A percentile compares a stretch with the other conserved stretches of the same genome.
Evolutionary conservation across 2,888 invertebrate genomes (phyloP).

Genomic region (Ariolimax columbianus): DNA sequence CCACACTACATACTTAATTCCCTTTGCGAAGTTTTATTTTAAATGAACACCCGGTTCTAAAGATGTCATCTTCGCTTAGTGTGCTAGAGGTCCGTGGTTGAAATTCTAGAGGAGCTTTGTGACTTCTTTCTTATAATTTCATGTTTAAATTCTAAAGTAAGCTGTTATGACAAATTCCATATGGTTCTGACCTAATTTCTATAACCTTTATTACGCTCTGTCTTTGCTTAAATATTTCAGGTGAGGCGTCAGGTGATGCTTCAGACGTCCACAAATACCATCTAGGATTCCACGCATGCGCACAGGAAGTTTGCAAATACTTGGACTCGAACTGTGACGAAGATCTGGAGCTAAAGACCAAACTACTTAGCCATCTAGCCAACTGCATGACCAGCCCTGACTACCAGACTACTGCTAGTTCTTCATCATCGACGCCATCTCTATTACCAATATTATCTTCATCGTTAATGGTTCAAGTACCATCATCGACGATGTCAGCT

Average conservation of each 20-base stretch:
- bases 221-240: neutral
- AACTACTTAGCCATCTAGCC: conserved; percentile 71
- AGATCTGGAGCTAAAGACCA: conserved; percentile 65
- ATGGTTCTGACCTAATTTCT: no score
- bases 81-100: no score
- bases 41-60: no score
- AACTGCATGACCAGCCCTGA: conserved; percentile 58
- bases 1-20: no score
- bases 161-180: no score
- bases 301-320: conserved; percentile 73
- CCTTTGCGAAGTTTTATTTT: no score
- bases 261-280: conserved; percentile 69
- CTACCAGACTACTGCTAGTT: neutral
- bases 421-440: neutral
- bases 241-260: conserved; percentile 45
- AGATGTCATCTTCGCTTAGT: no score
- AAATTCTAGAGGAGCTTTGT: no score
- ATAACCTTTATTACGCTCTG: no score
- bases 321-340: conserved; percentile 69
- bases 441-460: neutral
- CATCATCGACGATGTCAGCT: neutral
- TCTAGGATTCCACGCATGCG: conserved; percentile 75
- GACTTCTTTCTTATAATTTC: no score
- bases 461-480: neutral
- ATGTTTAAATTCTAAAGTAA: no score